phyloP scores from a whole-genome alignment of 1,140 invertebrate species.

The Conus ventricosus region DNA sequence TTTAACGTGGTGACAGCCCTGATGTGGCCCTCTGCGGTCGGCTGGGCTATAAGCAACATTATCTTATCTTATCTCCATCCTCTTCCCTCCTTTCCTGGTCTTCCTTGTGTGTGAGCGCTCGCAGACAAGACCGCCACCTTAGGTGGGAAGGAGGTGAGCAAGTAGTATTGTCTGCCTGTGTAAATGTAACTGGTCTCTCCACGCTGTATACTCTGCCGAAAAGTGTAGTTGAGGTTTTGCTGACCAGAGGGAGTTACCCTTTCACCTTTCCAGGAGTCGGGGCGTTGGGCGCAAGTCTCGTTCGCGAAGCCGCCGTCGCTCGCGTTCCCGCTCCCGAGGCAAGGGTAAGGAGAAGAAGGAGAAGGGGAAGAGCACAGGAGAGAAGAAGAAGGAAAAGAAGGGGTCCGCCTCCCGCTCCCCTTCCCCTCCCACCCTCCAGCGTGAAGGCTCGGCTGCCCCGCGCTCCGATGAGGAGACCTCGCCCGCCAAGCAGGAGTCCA shows the following conservation, averaged over 20 bases:
- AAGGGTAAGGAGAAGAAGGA: conserved; percentile 34
- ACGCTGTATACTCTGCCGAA: too few relatives aligned
- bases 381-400: conserved; percentile 29
- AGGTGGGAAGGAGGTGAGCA: too few relatives aligned
- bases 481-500: conserved; percentile 10
- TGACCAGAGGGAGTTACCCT: neutral
- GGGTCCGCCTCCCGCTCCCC: conserved; percentile 48
- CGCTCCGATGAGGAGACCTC: conserved; percentile 10
- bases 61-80: too few relatives aligned
- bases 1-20: too few relatives aligned
- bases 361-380: conserved; percentile 10
- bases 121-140: too few relatives aligned
- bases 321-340: conserved; percentile 32
- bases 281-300: conserved; percentile 38
- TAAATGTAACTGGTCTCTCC: too few relatives aligned
- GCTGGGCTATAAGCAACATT: too few relatives aligned
- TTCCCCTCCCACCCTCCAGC: conserved; percentile 61
- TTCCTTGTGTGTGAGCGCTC: neutral
- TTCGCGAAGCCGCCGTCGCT: conserved; percentile 46
- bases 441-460: conserved; percentile 44
- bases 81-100: neutral
- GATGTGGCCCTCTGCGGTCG: too few relatives aligned
- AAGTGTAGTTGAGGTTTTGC: neutral
- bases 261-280: conserved; percentile 46
- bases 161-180: too few relatives aligned